A percentile compares a stretch with the other conserved stretches of the same genome.
Conservation (phyloP, 2,797 vertebrate species). For the Dicrostonyx torquatus region DNA sequence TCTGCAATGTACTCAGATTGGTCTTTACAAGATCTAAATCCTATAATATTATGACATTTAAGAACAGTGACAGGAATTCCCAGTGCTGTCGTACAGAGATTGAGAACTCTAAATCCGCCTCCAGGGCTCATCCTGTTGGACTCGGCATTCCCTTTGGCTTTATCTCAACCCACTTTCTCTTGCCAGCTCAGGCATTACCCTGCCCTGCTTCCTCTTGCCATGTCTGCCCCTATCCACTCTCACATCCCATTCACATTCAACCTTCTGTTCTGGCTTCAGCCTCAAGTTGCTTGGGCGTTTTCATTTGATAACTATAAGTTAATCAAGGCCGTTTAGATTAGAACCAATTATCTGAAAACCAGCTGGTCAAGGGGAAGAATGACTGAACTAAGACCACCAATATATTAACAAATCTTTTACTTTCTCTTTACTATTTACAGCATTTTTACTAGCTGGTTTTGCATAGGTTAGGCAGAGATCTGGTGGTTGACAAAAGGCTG, state of each 20-base stretch:
- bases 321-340: conserved; percentile 20
- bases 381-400: conserved; percentile 17
- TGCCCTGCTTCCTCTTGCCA: background rate
- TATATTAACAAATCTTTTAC: background rate
- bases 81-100: background rate
- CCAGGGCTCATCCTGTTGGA: background rate
- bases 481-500: background rate
- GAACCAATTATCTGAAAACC: background rate
- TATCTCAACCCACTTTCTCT: background rate
- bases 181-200: background rate
- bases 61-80: background rate
- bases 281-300: background rate
- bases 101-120: background rate
- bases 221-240: background rate
- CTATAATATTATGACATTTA: background rate
- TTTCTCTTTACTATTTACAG: background rate
- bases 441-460: background rate
- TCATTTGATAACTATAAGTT: background rate
- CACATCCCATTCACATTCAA: background rate
- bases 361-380: background rate
- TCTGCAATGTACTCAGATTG: background rate
- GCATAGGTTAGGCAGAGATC: background rate
- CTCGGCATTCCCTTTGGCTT: background rate
- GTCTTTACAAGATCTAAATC: background rate
- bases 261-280: background rate